These are phyloP conservation scores for Charanyca ferruginea DNA, from an alignment of 2,888 invertebrate species.

Conservation along the genomic window DNA sequence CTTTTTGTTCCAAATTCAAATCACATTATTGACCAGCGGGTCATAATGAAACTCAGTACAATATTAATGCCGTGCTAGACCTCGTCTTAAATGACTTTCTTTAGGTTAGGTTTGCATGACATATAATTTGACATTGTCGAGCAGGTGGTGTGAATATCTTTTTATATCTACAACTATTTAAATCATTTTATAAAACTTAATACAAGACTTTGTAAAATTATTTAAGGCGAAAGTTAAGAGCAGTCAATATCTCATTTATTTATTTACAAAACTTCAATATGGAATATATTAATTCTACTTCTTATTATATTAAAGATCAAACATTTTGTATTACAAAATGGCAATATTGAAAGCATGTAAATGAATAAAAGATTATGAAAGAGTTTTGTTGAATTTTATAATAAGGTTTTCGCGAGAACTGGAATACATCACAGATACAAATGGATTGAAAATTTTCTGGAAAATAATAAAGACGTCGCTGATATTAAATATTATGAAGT, in stretches of 20 bases:
- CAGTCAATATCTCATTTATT: not conserved
- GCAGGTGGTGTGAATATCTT: no score
- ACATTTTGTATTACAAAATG: not conserved
- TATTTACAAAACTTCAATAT: slow-evolving; percentile 11
- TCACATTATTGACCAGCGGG: no score
- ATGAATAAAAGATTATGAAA: slow-evolving; percentile 7
- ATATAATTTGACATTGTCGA: no score
- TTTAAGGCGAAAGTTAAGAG: not conserved
- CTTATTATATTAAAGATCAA: slow-evolving; percentile 4
- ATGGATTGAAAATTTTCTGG: not conserved
- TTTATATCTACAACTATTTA: no score
- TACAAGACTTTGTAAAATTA: slow-evolving; percentile 1
- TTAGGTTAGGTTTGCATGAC: no score
- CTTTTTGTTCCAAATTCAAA: no score
- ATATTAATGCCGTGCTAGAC: no score
- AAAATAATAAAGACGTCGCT: not conserved
- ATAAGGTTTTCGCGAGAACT: not conserved
- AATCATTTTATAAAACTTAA: not conserved
- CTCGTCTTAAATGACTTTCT: no score
- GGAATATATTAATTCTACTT: not conserved
- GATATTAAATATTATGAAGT: not conserved
- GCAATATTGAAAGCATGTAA: not conserved
- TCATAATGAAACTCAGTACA: no score
- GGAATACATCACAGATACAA: not conserved
- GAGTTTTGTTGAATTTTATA: not conserved